phyloP scores from a whole-genome alignment of 2,113 vertebrate species.

The Bos indicus region DNA sequence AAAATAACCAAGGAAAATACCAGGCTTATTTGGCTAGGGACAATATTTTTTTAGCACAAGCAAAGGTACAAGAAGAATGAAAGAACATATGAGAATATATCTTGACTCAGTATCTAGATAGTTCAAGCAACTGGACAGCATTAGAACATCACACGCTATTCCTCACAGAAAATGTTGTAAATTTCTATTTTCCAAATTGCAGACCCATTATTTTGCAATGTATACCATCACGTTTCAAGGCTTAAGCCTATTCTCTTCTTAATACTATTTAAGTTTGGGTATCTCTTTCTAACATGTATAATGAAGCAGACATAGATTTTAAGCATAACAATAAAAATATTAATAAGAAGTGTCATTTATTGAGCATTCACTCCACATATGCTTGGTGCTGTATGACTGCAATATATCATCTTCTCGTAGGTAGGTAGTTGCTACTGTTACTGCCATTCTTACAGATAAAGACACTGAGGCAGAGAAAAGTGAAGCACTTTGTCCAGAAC shows the following conservation, averaged over 20 bases:
- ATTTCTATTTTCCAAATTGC: background rate
- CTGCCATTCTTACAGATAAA: background rate
- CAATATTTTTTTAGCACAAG: background rate
- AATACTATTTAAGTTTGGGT: background rate
- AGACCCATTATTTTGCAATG: constrained; percentile 13
- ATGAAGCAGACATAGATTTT: constrained; percentile 26
- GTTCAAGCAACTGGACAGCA: background rate
- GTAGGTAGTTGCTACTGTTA: background rate
- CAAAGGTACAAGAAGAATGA: constrained; percentile 37
- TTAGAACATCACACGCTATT: background rate
- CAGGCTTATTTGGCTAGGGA: constrained; percentile 33
- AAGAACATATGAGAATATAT: background rate
- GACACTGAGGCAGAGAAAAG: background rate
- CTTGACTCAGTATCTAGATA: background rate
- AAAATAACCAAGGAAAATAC: constrained; percentile 54
- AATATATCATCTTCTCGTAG: background rate
- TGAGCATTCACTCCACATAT: background rate
- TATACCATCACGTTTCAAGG: background rate
- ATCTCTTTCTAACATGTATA: background rate
- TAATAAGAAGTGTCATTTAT: background rate
- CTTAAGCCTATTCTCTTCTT: background rate
- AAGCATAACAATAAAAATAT: background rate
- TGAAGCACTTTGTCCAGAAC: background rate
- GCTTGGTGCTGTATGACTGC: background rate
- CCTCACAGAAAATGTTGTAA: background rate